Conservation (phyloP, 2,888 invertebrate genomes). For the Sesamia inferens region DNA sequence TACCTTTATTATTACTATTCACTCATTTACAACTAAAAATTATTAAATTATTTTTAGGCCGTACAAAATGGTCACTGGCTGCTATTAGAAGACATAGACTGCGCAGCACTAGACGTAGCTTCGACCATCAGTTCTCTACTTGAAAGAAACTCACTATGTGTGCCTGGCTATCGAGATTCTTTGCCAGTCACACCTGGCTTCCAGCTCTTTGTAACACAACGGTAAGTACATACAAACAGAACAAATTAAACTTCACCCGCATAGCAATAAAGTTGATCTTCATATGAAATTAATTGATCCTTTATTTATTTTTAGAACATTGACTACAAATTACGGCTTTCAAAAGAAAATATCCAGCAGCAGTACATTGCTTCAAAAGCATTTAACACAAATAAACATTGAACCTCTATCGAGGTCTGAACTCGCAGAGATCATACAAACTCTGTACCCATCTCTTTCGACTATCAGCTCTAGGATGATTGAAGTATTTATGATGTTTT, state of each 20-base stretch:
- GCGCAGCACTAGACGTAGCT: slow-evolving; percentile 97
- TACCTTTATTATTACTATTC: neutral
- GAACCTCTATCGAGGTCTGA: slow-evolving; percentile 94
- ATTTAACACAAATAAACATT: slow-evolving; percentile 95
- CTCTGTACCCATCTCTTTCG: slow-evolving; percentile 92
- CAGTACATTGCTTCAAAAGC: slow-evolving; percentile 93
- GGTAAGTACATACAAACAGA: slow-evolving; percentile 85
- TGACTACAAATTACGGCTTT: slow-evolving; percentile 90
- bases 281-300: slow-evolving; percentile 1
- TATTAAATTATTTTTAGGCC: slow-evolving; percentile 88
- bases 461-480: slow-evolving; percentile 94
- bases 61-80: slow-evolving; percentile 97
- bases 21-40: neutral
- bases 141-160: slow-evolving; percentile 94
- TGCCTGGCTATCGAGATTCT: slow-evolving; percentile 96
- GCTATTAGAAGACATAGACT: slow-evolving; percentile 98
- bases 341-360: slow-evolving; percentile 91
- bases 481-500: slow-evolving; percentile 95
- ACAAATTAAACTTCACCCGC: neutral
- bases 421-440: slow-evolving; percentile 92
- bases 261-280: neutral
- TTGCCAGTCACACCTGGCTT: slow-evolving; percentile 95
- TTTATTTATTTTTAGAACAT: slow-evolving; percentile 83
- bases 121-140: slow-evolving; percentile 96
- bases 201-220: slow-evolving; percentile 97